These are phyloP conservation scores for Aethina tumida DNA, from an alignment of 1,140 invertebrate genomes.

Conservation along the genomic window DNA sequence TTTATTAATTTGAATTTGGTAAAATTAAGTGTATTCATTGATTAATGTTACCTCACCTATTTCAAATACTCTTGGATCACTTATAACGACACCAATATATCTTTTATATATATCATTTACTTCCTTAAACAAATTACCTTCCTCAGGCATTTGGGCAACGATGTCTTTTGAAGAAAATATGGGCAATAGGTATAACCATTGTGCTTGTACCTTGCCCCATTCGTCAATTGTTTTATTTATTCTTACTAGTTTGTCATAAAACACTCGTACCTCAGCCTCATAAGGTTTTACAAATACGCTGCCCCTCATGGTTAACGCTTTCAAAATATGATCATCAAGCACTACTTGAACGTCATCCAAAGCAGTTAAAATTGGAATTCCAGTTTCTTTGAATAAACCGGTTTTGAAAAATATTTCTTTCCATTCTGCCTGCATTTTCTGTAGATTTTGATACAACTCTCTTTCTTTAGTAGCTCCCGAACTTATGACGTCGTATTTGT, in stretches of 20 bases:
- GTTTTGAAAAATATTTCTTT: constrained; percentile 61
- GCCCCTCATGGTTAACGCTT: constrained; percentile 80
- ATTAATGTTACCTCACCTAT: constrained; percentile 64
- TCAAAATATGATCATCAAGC: constrained; percentile 82
- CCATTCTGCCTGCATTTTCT: constrained; percentile 83
- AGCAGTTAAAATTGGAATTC: constrained; percentile 64
- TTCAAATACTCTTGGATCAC: constrained; percentile 64
- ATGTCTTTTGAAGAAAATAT: constrained; percentile 93
- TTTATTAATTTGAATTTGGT: no score
- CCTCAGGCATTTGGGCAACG: constrained; percentile 85
- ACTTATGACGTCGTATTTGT: constrained; percentile 79
- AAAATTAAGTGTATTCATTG: no score
- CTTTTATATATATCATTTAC: constrained; percentile 63
- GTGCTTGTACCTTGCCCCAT: constrained; percentile 80
- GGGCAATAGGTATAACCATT: constrained; percentile 86
- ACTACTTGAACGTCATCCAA: constrained; percentile 75
- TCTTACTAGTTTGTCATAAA: constrained; percentile 70
- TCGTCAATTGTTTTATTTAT: constrained; percentile 75
- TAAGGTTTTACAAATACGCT: constrained; percentile 88
- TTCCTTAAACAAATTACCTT: constrained; percentile 66
- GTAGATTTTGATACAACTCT: constrained; percentile 64
- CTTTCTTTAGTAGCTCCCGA: constrained; percentile 83
- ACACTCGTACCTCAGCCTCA: constrained; percentile 64
- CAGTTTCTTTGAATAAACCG: constrained; percentile 67
- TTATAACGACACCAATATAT: constrained; percentile 64